Evolutionary conservation across 2,797 vertebrate species (phyloP), one percentile per base, ranked within the genome.

Genomic region (Momotus momota): DNA sequence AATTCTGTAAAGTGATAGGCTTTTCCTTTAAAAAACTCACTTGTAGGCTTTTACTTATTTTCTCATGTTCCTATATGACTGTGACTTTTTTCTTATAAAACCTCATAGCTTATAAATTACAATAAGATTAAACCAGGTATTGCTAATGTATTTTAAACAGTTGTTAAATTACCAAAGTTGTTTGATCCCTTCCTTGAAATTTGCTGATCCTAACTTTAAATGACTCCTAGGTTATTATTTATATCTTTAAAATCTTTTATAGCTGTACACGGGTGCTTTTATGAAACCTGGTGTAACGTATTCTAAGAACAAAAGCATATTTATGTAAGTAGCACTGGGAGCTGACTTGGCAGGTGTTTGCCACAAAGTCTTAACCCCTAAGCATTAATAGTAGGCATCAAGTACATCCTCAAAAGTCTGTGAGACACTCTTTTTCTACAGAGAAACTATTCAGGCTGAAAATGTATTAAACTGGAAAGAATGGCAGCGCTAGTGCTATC

Each of bases 161-260:
- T 97, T 73, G 81, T 97, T 98, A 93, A 97, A 97, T 98, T 95
- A 94, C 94, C 52, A 81, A 61, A 96, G 86, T 95, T 97, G 96
- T 89, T 95, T 97, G 96, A 97, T 97, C 94, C 93, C 33, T 70
- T 94, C 91, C 90, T 94, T 96, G 97, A 96, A 98, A 97, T 97
- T 95, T 98, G 97, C 97, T 98, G 97, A 97, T 96, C 86, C 91
- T 84, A 91, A 94, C 94, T 96, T 94, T 92, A 97, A 97, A 97
- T 92, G 80, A 74, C 92, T 95, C 89, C 93, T 90, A 92, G 91
- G 93, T 95, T 97, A 96, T 97, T 97, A 96, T 96, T 97, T 96
- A 89, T 96, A 95, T 90, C 65, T 58, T 95, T 96, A 97, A 96
- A 96, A 97, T 94, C 97, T 97, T 96, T 97, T 94, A 87, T 95